Evolutionary conservation across 1,140 invertebrate species (phyloP), one percentile per base, ranked within the genome.

Genomic region (Oncopeltus fasciatus): DNA sequence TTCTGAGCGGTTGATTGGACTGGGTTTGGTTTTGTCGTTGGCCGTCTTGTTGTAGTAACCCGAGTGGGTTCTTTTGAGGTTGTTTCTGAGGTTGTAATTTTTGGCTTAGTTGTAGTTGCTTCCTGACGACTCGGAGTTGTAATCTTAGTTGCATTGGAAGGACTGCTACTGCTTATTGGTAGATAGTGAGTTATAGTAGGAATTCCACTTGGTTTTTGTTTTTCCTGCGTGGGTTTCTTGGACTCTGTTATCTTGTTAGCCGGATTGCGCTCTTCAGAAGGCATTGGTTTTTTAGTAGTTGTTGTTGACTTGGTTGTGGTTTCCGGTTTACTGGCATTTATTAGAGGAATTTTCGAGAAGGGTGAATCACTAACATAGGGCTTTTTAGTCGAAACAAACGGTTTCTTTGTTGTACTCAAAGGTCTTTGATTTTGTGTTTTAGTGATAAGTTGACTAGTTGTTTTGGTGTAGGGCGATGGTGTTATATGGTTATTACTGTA

Each of bases 181-280:
- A 66, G 46, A 46, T 64, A 66, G 56, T 66, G 65, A 21, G 61
- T 64, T 20, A 66, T 62, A 1, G 65, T 63, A 11, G 66, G 66
- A 8, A 62, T 60, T 21, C 57, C 64, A 24, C 61, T 65, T n/a
- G 62, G 60, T 24, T 47, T 59, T 2, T 29, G 28, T 31, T 46
- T 66, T 44, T 62, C 56, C 1, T 59, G 60, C n/a, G 33, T 59
- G 20, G 28, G 31, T 51, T 58, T 38, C 16, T 59, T 53, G n/a
- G 24, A 24, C 33, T 31, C 49, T 49, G 43, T 27, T 2, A 5
- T 27, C 26, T 53, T 53, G 1, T 18, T 53, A 18, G 20, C 24
- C 1, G 49, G 49, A 18, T 5, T 53, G 3, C 49, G 9, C 14
- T 53, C 49, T 26, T 53, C 49, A 27, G 28, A 8, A 12, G 33